Evolutionary conservation across 1,140 invertebrate species (phyloP), one percentile per base, ranked within the genome.

Genomic region (Ooceraea biroi): DNA sequence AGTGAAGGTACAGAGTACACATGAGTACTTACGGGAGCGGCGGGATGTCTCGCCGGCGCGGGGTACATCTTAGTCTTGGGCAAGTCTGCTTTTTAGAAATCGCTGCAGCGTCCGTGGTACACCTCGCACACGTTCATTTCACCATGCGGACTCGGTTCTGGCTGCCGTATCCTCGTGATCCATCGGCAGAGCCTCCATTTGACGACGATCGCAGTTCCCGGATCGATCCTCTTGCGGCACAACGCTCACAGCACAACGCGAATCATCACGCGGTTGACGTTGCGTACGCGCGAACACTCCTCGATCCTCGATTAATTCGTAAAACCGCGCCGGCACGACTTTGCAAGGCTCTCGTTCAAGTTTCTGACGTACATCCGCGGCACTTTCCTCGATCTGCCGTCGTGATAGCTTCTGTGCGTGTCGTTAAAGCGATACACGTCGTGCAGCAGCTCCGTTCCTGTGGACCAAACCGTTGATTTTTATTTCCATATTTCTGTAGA

Each of bases 21-120:
- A n/a, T 14, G 52, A 65, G 17, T 52, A 94, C 95, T 95, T 94
- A 95, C 95, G 94, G 95, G 94, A 93, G 95, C 94, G 91, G 95
- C 95, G 93, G 95, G 95, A 92, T 95, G 95, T 94, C 95, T 94
- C 90, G 95, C 95, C 91, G 95, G 95, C 92, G 95, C 94, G 92
- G 95, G 95, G 92, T 95, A 95, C 95, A 95, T 95, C 89, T 93
- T 93, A 91, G 91, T 92, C 88, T 84, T 92, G 82, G 86, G 83
- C 89, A 87, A 82, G 36, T 36, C 73, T 86, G 74, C 71, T 89
- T 58, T 52, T 63, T 46, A 88, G 73, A 77, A 88, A 85, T 86
- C 88, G 86, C 84, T 78, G 86, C 86, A 78, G 58, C 83, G 76
- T 76, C 57, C 74, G 46, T 30, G 61, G 65, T 74, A 73, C 74